These are phyloP conservation scores for Tenthredo distinguenda DNA, from an alignment of 2,888 invertebrate species.

Conservation along the genomic window DNA sequence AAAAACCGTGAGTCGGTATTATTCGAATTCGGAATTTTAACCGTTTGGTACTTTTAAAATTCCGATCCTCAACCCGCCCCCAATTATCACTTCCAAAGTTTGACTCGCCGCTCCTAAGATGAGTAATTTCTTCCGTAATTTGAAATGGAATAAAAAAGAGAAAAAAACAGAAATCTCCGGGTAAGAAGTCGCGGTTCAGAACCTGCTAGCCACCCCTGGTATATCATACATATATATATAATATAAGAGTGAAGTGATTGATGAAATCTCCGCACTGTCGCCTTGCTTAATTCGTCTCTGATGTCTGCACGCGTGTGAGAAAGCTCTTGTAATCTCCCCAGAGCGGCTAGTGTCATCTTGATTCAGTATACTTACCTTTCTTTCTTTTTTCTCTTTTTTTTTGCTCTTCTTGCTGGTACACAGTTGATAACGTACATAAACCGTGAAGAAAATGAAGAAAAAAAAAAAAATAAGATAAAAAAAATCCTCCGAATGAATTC, in stretches of 20 bases:
- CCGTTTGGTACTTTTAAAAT: no score
- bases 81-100: no score
- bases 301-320: not conserved
- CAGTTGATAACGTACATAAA: not conserved
- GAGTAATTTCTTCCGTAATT: not conserved
- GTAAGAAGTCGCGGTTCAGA: not conserved
- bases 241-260: constrained; percentile 10
- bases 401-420: no score
- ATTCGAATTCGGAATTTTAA: no score
- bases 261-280: constrained; percentile 5
- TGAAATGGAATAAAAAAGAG: not conserved
- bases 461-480: not conserved
- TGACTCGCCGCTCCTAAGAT: no score
- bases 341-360: not conserved
- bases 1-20: no score
- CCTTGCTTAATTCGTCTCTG: not conserved
- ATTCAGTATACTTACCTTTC: constrained; percentile 11
- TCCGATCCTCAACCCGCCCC: no score
- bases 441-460: not conserved
- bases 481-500: constrained; percentile 13
- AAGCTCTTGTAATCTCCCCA: not conserved
- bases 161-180: not conserved
- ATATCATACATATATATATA: not conserved
- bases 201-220: not conserved
- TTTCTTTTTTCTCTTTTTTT: no score